Evolutionary conservation across 2,888 invertebrate genomes (phyloP), one percentile per base, ranked within the genome.

Genomic region (Ctena decussata): DNA sequence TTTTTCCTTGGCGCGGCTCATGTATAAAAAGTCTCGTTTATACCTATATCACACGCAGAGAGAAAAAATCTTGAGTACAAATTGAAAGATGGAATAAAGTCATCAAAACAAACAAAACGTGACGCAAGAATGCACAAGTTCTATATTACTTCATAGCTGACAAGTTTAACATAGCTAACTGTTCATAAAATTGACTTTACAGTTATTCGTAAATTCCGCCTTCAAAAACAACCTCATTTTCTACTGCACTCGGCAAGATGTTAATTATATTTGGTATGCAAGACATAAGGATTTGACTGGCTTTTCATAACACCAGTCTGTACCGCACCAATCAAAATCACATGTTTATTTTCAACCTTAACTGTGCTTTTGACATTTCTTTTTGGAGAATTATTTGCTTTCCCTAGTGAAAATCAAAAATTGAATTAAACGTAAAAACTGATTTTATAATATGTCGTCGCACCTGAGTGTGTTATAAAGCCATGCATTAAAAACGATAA

Each of bases 81-180:
- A 65, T 65, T 32, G 65, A 35, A 65, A 65, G 65, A 65, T 65
- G 65, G 65, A 65, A 88, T 88, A 83, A 84, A 88, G 87, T 75
- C 85, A 85, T 88, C 87, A 88, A 80, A 80, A 75, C 69, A 78
- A 79, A 53, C 77, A 88, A 88, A 85, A 83, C 85, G 83, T 81
- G 79, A 77, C 83, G 82, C 76, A 85, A 88, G 85, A 85, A 88
- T 88, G 85, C 76, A 37, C 71, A 74, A 77, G 72, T 77, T 78
- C 72, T 76, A 83, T 85, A 44, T 77, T 79, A 83, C 81, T 85
- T 88, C 87, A 88, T 88, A 81, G 83, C 85, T 88, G 72, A 37
- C 87, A 83, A 85, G 82, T 85, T 79, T 88, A 30, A 72, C 85
- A 88, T 88, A 81, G 35, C 65, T 65, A 65, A 35, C 32, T 24